Conservation (phyloP, 2,888 invertebrate species). For the Cremastobaeus sp. region DNA sequence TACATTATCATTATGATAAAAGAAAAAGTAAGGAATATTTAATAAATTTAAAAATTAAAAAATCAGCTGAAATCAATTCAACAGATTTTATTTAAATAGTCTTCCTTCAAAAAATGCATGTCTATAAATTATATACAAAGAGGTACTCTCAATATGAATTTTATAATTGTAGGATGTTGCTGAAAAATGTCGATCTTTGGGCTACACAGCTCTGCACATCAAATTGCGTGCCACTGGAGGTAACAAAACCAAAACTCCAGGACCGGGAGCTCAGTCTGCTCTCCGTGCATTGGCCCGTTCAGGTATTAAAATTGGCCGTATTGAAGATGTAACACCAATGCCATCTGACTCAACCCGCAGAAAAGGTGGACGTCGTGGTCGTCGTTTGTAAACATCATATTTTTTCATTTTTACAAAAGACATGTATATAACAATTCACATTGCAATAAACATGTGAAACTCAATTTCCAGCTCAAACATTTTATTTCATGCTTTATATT, state of each 20-base stretch:
- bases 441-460: conserved; percentile 7
- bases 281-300: conserved; percentile 98
- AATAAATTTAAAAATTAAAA: no score
- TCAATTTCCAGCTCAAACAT: background rate
- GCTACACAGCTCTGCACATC: conserved; percentile 98
- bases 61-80: no score
- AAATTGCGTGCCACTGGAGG: conserved; percentile 99
- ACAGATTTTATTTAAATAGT: no score
- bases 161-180: conserved; percentile 91
- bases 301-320: conserved; percentile 99
- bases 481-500: no score
- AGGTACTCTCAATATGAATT: no score
- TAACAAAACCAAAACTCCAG: conserved; percentile 98
- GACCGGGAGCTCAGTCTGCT: conserved; percentile 99
- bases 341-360: conserved; percentile 99
- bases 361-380: conserved; percentile 99
- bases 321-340: conserved; percentile 99
- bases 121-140: no score
- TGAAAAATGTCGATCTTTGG: conserved; percentile 97
- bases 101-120: no score
- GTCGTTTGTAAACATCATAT: conserved; percentile 86
- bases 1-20: no score
- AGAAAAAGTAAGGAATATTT: no score
- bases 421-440: conserved; percentile 27
- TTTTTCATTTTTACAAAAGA: background rate